phyloP scores from a whole-genome alignment of 1,140 invertebrate genomes.

The Pseudobourletiella spinata region DNA sequence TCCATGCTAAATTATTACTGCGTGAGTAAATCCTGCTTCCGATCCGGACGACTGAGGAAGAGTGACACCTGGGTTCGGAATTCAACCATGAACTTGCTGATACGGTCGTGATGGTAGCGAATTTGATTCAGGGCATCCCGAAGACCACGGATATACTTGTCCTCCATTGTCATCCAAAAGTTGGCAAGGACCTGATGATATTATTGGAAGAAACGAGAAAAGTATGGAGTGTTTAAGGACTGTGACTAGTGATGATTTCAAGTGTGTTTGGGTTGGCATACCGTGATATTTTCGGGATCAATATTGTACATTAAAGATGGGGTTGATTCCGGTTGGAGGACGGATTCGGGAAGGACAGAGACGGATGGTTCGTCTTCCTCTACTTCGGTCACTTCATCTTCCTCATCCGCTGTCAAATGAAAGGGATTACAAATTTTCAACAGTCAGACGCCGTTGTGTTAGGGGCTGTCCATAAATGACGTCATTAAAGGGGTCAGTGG shows the following conservation, averaged over 20 bases:
- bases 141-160: neutral
- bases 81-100: neutral
- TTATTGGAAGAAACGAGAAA: neutral
- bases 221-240: neutral
- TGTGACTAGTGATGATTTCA: too few species aligned
- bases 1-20: slow-evolving; percentile 5
- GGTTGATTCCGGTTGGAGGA: too few species aligned
- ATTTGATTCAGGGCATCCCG: neutral
- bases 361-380: too few species aligned
- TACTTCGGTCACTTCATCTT: neutral
- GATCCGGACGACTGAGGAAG: neutral
- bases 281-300: neutral
- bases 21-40: neutral
- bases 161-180: slow-evolving; percentile 1
- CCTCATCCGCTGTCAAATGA: too few species aligned
- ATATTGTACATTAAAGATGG: slow-evolving; percentile 1
- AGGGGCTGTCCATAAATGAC: too few species aligned
- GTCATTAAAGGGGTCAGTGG: too few species aligned
- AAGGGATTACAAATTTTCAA: too few species aligned
- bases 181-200: neutral
- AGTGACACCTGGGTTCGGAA: neutral
- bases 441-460: too few species aligned
- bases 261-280: too few species aligned
- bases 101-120: neutral
- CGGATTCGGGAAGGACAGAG: too few species aligned